phyloP scores from a whole-genome alignment of 2,888 invertebrate species.

The Opisthograptis luteolata region DNA sequence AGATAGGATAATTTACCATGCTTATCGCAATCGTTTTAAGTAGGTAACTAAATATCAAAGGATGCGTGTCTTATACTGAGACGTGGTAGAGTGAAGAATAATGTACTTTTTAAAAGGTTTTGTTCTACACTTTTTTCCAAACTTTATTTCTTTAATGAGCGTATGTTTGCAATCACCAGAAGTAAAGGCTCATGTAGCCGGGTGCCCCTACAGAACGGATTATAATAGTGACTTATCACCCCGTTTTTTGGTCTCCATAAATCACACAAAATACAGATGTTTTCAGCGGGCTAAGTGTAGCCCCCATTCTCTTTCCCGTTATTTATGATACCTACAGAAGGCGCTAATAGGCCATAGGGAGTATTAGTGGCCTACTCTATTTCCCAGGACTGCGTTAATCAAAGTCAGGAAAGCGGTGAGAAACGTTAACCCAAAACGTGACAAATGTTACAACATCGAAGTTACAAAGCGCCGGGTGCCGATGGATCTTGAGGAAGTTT shows the following conservation, averaged over 20 bases:
- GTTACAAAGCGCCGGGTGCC: slow-evolving; percentile 18
- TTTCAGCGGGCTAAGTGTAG: slow-evolving; percentile 34
- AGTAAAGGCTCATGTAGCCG: slow-evolving; percentile 1
- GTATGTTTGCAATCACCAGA: slow-evolving; percentile 12
- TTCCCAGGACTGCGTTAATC: slow-evolving; percentile 35
- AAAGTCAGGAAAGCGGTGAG: slow-evolving; percentile 35
- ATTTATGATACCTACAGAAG: slow-evolving; percentile 37
- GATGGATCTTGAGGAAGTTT: slow-evolving; percentile 6
- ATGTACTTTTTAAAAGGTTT: too few relatives aligned
- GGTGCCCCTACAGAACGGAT: too few relatives aligned
- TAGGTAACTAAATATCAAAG: too few relatives aligned
- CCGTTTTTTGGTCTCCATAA: slow-evolving; percentile 30
- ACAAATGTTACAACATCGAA: slow-evolving; percentile 32
- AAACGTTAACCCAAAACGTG: slow-evolving; percentile 35
- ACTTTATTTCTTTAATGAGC: slow-evolving; percentile 3
- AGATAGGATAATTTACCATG: too few relatives aligned
- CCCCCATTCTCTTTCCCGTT: slow-evolving; percentile 32
- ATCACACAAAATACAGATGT: slow-evolving; percentile 35
- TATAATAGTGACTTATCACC: slow-evolving; percentile 12
- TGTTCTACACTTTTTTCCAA: background rate
- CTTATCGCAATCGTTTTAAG: too few relatives aligned
- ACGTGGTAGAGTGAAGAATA: too few relatives aligned
- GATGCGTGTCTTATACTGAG: too few relatives aligned
- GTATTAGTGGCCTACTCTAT: slow-evolving; percentile 41
- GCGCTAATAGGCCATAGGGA: slow-evolving; percentile 39